Evolutionary conservation across 2,888 invertebrate species (phyloP).

Genomic region (Hyles lineata): DNA sequence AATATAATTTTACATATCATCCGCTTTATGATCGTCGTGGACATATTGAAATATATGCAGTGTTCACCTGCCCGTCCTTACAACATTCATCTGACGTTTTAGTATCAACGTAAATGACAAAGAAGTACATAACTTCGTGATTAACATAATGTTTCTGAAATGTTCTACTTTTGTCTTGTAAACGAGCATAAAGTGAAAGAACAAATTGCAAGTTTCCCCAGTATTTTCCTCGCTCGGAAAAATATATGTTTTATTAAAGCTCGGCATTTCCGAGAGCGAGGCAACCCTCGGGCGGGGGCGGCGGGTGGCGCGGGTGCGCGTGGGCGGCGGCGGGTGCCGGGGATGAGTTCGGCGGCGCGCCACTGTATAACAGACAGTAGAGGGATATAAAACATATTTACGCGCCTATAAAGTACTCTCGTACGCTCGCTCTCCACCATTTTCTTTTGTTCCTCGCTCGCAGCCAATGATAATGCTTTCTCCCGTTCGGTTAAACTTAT

Average conservation of each 20-base stretch:
- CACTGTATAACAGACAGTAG: conserved; percentile 85
- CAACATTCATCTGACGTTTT: conserved; percentile 5
- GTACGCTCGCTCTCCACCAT: conserved; percentile 83
- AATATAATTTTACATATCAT: background rate
- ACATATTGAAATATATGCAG: conserved; percentile 11
- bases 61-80: background rate
- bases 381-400: conserved; percentile 86
- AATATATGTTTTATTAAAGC: conserved; percentile 86
- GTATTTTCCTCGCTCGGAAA: conserved; percentile 85
- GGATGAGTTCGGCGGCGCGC: conserved; percentile 74
- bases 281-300: conserved; percentile 75
- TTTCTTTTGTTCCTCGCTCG: conserved; percentile 84
- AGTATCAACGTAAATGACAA: conserved; percentile 49
- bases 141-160: conserved; percentile 84
- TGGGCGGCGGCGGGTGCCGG: conserved; percentile 46
- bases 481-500: conserved; percentile 84
- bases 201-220: conserved; percentile 85
- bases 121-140: conserved; percentile 78
- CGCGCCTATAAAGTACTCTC: conserved; percentile 86
- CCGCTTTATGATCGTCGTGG: background rate
- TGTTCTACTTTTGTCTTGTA: conserved; percentile 85
- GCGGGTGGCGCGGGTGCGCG: conserved; percentile 57
- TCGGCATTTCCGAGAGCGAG: conserved; percentile 84
- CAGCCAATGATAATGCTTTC: conserved; percentile 84
- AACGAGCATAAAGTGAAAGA: conserved; percentile 86